Percentiles rank a stretch among this genome's conserved stretches.
These are phyloP conservation scores for Eristalis tenax DNA, from an alignment of 2,888 invertebrate genomes.

Conservation along the genomic window DNA sequence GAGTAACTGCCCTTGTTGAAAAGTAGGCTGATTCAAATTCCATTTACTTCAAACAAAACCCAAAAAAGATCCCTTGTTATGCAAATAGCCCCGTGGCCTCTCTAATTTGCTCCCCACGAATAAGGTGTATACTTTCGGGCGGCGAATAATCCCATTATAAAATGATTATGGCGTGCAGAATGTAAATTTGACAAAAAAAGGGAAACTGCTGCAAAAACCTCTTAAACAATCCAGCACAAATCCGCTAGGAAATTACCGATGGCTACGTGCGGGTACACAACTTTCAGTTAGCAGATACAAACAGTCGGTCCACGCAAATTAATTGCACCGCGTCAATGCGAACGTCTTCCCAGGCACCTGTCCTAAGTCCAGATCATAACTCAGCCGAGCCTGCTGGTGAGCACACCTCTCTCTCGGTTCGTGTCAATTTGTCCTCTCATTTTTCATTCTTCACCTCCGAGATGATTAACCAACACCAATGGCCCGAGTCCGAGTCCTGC, in stretches of 20 bases:
- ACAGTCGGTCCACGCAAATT: slow-evolving; percentile 46
- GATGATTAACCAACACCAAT: slow-evolving; percentile 60
- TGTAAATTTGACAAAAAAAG: slow-evolving; percentile 1
- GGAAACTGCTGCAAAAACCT: slow-evolving; percentile 14
- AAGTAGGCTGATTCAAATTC: not conserved
- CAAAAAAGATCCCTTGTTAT: not conserved
- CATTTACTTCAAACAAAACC: slow-evolving; percentile 51
- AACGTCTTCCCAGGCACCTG: slow-evolving; percentile 69
- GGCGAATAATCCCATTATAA: slow-evolving; percentile 48
- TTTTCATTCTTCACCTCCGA: slow-evolving; percentile 68
- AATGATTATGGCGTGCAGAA: slow-evolving; percentile 47
- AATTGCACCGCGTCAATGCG: slow-evolving; percentile 55
- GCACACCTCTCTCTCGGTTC: slow-evolving; percentile 40
- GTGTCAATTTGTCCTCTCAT: slow-evolving; percentile 71
- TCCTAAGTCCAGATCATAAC: slow-evolving; percentile 66
- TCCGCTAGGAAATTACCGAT: slow-evolving; percentile 9
- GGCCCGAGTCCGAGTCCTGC: slow-evolving; percentile 46
- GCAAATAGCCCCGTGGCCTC: not conserved
- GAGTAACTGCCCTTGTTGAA: not conserved
- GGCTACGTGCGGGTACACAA: not conserved
- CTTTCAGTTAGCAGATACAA: slow-evolving; percentile 25
- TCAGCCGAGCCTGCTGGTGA: slow-evolving; percentile 42
- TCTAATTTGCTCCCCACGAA: slow-evolving; percentile 5
- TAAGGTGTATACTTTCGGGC: slow-evolving; percentile 20
- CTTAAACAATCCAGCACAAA: slow-evolving; percentile 17